Conservation (phyloP, 37 sponge, comb jelly and placozoan genomes). For the Theonella swinhoei region DNA sequence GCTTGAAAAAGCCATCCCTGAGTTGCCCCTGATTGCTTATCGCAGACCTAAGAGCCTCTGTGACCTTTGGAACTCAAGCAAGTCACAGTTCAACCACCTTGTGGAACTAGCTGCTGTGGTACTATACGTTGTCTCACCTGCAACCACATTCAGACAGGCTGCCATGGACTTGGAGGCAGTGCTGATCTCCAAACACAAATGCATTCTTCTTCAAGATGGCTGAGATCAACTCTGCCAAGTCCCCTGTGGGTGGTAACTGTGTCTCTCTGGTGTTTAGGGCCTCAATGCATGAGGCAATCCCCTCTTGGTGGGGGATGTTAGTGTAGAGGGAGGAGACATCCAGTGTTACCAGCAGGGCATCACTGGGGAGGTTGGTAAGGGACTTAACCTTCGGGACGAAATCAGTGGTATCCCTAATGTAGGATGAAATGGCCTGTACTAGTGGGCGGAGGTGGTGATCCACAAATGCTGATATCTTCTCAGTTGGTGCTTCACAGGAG, state of each 20-base stretch:
- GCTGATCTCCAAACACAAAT: conserved; percentile 23
- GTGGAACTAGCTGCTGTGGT: not conserved
- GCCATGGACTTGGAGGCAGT: conserved; percentile 32
- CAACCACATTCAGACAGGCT: not conserved
- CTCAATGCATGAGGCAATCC: not conserved
- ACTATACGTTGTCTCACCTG: not conserved
- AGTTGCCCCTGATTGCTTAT: not conserved
- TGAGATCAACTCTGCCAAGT: not conserved
- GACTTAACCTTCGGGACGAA: conserved; percentile 9
- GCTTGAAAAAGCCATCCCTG: not conserved
- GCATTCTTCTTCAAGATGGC: conserved; percentile 18
- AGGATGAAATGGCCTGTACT: not conserved
- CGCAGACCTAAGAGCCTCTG: conserved; percentile 6
- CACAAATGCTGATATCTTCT: not conserved
- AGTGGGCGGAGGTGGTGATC: not conserved
- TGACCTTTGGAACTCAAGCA: not conserved
- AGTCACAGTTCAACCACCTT: not conserved
- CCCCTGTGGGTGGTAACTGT: not conserved
- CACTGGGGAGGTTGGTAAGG: not conserved
- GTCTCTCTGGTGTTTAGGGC: conserved; percentile 3
- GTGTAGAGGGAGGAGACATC: conserved; percentile 38
- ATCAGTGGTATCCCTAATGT: conserved; percentile 1
- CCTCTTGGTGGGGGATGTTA: conserved; percentile 37
- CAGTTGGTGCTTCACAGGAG: not conserved
- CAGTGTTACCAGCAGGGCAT: conserved; percentile 14